These are phyloP conservation scores for Drosophila siamana DNA, from an alignment of 2,888 invertebrate species.

Conservation along the genomic window DNA sequence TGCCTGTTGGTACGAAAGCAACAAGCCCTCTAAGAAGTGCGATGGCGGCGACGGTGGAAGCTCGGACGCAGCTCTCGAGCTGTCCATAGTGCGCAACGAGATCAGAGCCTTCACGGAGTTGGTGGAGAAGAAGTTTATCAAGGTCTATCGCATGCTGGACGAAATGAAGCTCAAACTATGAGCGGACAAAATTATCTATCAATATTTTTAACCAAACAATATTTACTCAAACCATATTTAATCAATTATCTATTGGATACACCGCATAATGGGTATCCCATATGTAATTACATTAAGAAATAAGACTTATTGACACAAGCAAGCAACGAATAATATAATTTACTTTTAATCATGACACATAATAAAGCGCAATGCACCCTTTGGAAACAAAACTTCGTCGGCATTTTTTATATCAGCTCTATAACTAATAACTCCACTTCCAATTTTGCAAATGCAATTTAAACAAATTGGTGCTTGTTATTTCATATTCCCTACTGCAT, in stretches of 20 bases:
- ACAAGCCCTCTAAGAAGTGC: constrained; percentile 76
- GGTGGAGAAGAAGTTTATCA: constrained; percentile 82
- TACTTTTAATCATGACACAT: constrained; percentile 33
- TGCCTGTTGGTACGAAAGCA: constrained; percentile 84
- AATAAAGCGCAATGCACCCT: constrained; percentile 61
- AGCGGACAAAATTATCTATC: constrained; percentile 24
- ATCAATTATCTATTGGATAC: constrained; percentile 23
- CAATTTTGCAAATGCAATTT: no score
- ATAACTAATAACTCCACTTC: no score
- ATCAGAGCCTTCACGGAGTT: constrained; percentile 82
- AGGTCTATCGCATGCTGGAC: constrained; percentile 82
- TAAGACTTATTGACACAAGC: constrained; percentile 63
- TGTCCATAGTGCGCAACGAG: constrained; percentile 83
- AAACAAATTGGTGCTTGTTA: no score
- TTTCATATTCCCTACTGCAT: no score
- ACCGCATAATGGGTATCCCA: constrained; percentile 26
- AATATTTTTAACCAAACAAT: constrained; percentile 16
- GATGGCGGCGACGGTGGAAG: constrained; percentile 52
- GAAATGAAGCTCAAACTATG: constrained; percentile 82
- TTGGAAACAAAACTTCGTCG: constrained; percentile 21
- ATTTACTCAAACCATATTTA: constrained; percentile 19
- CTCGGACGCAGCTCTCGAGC: constrained; percentile 80
- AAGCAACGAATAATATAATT: constrained; percentile 61
- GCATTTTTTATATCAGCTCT: not conserved
- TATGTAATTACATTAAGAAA: constrained; percentile 51